Base-by-base conservation (phyloP, 1,140 invertebrate genomes). In the Oscheius sp. region DNA sequence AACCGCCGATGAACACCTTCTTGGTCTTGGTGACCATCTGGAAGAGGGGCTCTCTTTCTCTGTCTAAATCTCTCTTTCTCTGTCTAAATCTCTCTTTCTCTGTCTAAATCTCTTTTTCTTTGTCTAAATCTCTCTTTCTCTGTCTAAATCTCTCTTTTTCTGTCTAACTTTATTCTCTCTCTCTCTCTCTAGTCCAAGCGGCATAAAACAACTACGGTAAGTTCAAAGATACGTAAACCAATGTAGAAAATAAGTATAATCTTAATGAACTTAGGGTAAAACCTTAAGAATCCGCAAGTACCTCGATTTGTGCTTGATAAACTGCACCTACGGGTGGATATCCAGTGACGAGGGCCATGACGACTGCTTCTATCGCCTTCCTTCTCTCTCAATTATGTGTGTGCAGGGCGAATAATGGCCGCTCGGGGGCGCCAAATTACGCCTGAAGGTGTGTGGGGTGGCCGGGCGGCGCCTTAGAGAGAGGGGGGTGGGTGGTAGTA, bases 1-100 rank as follows among this genome's bases (percentile, higher is more conserved):
- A 89, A 83, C 97, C 97, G 81, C 97, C 97, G 85, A 99, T 95
- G 88, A 99, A 99, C 89, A 99, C 97, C 90, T 99, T 99, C 91
- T 99, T 99, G 88, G 96, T 99, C 89, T 94, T 92, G 87, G 95
- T 98, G 87, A 99, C 94, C 94, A 98, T 96, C 95, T 97, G 90
- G 34, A 91, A 90, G 49, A 62, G 18, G 35, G 15, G 28, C 34
- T n/a, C 7, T 10, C n/a, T 7, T 10, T 7, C n/a, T 42, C n/a
- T n/a, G 38, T 42, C 38, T 42, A 42, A 10, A 7, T 42, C n/a
- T 10, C 38, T 42, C 7, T 42, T n/a, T 42, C 38, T 42, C 38
- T 42, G 38, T 42, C 38, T n/a, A n/a, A n/a, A n/a, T n/a, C n/a
- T n/a, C n/a, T n/a, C n/a, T n/a, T n/a, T n/a, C n/a, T n/a, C n/a